A percentile compares a stretch with the other conserved stretches of the same genome.
Evolutionary conservation across 2,888 invertebrate genomes (phyloP).

Genomic region (Entomobrya multifasciata): DNA sequence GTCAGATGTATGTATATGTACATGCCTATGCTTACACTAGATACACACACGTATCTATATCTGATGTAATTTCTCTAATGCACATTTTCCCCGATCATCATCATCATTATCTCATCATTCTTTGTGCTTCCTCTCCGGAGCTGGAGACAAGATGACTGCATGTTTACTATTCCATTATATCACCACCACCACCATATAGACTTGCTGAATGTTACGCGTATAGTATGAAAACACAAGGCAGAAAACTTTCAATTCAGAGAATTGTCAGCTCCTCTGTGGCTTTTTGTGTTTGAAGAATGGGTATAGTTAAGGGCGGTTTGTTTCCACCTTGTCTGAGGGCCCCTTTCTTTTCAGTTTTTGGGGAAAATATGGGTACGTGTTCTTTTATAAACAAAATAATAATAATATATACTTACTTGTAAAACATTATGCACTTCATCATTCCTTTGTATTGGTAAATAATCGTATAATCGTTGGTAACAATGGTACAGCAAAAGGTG

Average conservation of each 20-base stretch:
- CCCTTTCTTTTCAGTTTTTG: slow-evolving; percentile 66
- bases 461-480: slow-evolving; percentile 51
- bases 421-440: slow-evolving; percentile 55
- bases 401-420: slow-evolving; percentile 46
- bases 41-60: not conserved
- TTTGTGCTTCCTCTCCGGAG: slow-evolving; percentile 11
- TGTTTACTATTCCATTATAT: slow-evolving; percentile 45
- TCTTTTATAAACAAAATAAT: slow-evolving; percentile 44
- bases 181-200: slow-evolving; percentile 25
- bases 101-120: slow-evolving; percentile 40
- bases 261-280: slow-evolving; percentile 74
- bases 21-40: not conserved
- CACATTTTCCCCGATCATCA: slow-evolving; percentile 45
- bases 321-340: slow-evolving; percentile 77
- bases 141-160: slow-evolving; percentile 45
- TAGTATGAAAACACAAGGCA: slow-evolving; percentile 33
- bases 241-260: slow-evolving; percentile 33
- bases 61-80: slow-evolving; percentile 44
- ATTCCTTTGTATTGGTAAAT: slow-evolving; percentile 52
- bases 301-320: slow-evolving; percentile 79
- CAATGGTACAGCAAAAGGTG: slow-evolving; percentile 14
- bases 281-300: slow-evolving; percentile 76
- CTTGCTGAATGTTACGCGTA: slow-evolving; percentile 28
- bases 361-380: slow-evolving; percentile 75
- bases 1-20: slow-evolving; percentile 20